phyloP scores from a whole-genome alignment of 2,888 invertebrate genomes.

The Lissocephala sabroskyi region DNA sequence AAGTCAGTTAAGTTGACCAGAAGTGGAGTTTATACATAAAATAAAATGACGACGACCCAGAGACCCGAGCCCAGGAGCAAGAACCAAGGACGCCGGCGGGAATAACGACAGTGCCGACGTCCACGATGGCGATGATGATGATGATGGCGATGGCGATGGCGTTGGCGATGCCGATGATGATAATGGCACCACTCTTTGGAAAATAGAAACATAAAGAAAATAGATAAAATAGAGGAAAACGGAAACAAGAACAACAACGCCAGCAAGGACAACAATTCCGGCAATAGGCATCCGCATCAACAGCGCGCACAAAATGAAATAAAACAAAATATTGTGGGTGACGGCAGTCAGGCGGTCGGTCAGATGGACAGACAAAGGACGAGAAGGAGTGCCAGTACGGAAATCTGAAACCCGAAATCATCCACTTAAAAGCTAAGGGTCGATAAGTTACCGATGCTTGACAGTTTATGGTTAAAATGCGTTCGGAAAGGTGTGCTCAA shows the following conservation, averaged over 20 bases:
- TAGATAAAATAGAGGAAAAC: conserved; percentile 21
- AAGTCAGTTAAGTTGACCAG: conserved; percentile 64
- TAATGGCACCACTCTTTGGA: conserved; percentile 5
- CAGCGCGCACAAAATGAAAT: conserved; percentile 35
- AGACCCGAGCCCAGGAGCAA: conserved; percentile 6
- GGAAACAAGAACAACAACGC: conserved; percentile 13
- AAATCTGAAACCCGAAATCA: conserved; percentile 57
- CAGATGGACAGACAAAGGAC: no score
- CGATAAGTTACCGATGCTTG: conserved; percentile 63
- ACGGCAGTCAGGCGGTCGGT: no score
- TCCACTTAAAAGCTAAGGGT: conserved; percentile 63
- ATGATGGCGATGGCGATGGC: conserved; percentile 3
- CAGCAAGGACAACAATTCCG: background rate
- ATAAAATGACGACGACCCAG: conserved; percentile 43
- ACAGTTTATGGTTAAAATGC: conserved; percentile 49
- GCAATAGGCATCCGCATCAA: no score
- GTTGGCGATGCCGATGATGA: conserved; percentile 14
- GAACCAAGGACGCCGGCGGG: conserved; percentile 3
- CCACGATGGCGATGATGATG: conserved; percentile 13
- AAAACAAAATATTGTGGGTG: conserved; percentile 16
- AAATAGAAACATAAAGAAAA: conserved; percentile 44
- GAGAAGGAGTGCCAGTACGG: conserved; percentile 13
- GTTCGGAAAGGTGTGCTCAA: conserved; percentile 8
- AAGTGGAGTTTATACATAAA: conserved; percentile 59
- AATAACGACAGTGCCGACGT: background rate